Evolutionary conservation across 1,140 invertebrate genomes (phyloP).

Genomic region (Catajapyx aquilonaris): DNA sequence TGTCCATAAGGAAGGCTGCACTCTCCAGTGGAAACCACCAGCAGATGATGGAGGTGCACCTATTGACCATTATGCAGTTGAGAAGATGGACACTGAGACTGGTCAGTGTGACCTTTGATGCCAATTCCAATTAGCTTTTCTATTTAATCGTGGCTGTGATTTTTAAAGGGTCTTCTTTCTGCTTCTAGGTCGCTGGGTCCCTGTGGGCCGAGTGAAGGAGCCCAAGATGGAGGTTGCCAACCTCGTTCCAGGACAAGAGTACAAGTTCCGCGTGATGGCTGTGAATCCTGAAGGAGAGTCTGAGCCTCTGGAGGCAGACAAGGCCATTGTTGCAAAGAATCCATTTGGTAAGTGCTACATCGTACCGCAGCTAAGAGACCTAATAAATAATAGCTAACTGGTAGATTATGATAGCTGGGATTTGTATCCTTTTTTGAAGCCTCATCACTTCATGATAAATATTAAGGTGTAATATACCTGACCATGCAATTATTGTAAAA

Average conservation of each 20-base stretch:
- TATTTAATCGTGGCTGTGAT: too few species aligned
- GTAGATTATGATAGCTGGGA: too few species aligned
- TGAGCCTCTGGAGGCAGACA: slow-evolving; percentile 69
- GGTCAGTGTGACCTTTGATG: slow-evolving; percentile 22
- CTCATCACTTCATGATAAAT: too few species aligned
- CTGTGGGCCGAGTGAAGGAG: slow-evolving; percentile 53
- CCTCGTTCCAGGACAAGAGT: slow-evolving; percentile 75
- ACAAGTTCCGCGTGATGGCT: slow-evolving; percentile 88
- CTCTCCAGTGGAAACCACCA: slow-evolving; percentile 83
- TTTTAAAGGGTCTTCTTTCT: too few species aligned
- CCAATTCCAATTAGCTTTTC: background rate
- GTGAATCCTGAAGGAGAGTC: slow-evolving; percentile 91
- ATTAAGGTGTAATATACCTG: too few species aligned
- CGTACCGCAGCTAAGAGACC: too few species aligned
- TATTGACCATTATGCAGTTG: slow-evolving; percentile 77
- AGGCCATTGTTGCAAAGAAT: slow-evolving; percentile 89
- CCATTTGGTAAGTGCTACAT: slow-evolving; percentile 83
- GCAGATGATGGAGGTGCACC: slow-evolving; percentile 76
- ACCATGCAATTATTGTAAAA: too few species aligned
- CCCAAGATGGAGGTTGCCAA: slow-evolving; percentile 66
- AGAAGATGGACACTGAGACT: slow-evolving; percentile 68
- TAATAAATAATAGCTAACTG: too few species aligned
- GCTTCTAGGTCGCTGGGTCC: slow-evolving; percentile 46
- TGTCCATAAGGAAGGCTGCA: slow-evolving; percentile 82
- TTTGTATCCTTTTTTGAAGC: too few species aligned